Evolutionary conservation across 1,140 invertebrate species (phyloP), one percentile per base, ranked within the genome.

Genomic region (Drosophila guanche): DNA sequence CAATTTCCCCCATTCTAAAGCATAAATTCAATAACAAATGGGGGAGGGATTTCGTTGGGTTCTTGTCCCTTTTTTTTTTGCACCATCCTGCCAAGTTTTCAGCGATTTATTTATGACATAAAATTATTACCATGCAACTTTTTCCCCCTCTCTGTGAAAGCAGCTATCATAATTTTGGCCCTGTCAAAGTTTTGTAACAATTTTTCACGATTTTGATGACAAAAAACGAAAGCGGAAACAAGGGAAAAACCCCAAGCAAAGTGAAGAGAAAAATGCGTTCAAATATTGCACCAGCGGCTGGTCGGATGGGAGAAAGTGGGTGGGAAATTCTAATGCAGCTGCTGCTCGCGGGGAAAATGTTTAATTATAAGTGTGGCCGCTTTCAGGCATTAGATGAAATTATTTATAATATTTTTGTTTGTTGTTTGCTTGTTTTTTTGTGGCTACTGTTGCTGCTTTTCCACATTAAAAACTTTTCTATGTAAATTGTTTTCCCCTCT

Each of bases 181-280:
- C 77, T 84, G 79, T 84, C 79, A 84, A 84, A 84, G 79, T 84
- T 37, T 84, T 84, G 79, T 71, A 85, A 62, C 80, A 84, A 84
- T 84, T 84, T 84, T 84, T 84, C 79, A 84, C 75, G 79, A 68
- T 84, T 84, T 83, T 83, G 74, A 80, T 56, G 79, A 71, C 57
- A 69, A 57, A 69, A 68, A 67, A 52, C 40, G 67, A 45, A 20
- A 43, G 41, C 20, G 29, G 46, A 51, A 23, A 20, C 22, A 43
- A n/a, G 42, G 47, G 23, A 51, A 23, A 45, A 37, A 37, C 8
- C 7, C 29, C 33, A 10, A 33, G 29, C 7, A 25, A 33, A 46
- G 41, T 7, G 29, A n/a, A n/a, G 57, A 52, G 47, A 81, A 78
- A 78, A 83, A 81, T 80, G 67, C 68, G 58, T 66, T 78, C 62